A percentile compares a stretch with the other conserved stretches of the same genome.
Conservation (phyloP, 2,888 invertebrate species). For the Cerceris rybyensis region DNA sequence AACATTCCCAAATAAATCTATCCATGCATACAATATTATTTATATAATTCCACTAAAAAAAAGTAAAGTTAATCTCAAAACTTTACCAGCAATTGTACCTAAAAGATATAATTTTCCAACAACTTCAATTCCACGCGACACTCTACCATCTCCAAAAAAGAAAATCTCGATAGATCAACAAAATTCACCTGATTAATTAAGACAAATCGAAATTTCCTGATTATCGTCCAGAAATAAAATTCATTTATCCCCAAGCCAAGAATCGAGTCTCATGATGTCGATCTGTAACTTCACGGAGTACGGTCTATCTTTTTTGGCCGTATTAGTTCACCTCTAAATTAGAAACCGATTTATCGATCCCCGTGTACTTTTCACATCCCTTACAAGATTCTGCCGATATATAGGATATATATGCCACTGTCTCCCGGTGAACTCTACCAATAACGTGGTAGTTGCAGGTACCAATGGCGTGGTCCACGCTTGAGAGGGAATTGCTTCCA, state of each 20-base stretch:
- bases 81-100: too few relatives aligned
- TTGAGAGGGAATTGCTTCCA: constrained; percentile 63
- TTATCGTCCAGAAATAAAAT: too few relatives aligned
- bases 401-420: constrained; percentile 20
- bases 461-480: constrained; percentile 36
- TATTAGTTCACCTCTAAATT: constrained; percentile 33
- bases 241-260: not conserved
- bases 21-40: too few relatives aligned
- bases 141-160: too few relatives aligned
- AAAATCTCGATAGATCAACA: too few relatives aligned
- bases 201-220: too few relatives aligned
- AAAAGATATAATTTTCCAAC: too few relatives aligned
- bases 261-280: not conserved
- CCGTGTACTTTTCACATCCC: constrained; percentile 40
- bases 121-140: too few relatives aligned
- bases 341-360: constrained; percentile 54
- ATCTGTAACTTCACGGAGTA: not conserved
- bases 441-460: constrained; percentile 50
- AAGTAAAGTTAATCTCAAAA: too few relatives aligned
- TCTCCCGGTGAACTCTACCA: constrained; percentile 44
- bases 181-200: too few relatives aligned
- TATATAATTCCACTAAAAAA: too few relatives aligned
- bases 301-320: not conserved
- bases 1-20: too few relatives aligned
- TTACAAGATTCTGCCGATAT: constrained; percentile 47